Base-by-base conservation (phyloP, 2,797 vertebrate species). In the Centroberyx gerrardi region DNA sequence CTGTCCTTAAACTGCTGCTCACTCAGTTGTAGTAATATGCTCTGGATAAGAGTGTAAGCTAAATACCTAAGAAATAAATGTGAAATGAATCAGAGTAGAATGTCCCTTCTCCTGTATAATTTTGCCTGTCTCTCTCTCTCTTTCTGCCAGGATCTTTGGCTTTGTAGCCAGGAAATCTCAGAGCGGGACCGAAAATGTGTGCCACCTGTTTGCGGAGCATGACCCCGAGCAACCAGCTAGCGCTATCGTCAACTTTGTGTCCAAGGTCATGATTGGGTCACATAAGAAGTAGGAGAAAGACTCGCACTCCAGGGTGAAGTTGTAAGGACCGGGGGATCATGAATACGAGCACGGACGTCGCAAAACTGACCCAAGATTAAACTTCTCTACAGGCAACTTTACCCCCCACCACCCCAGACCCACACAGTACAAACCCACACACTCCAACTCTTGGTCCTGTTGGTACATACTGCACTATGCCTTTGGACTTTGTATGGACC, bases 181-280 rank as follows among this genome's bases (percentile, higher is more conserved):
- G 87, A 98, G 95, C n/a, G 94, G 95, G 65, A 97, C 95, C 0
- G 97, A 97, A 82, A 99, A 99, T 0, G 61, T 98, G 0, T 99
- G 98, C 89, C 98, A 99, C 84, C 94, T 99, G 13, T 99, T 99
- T 54, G 98, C 98, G 0, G 98, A 99, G 60, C 97, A 98, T 0
- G 98, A 99, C 90, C 97, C 98, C 0, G 98, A 99, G 81, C 98
- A 99, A 73, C 98, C 98, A 0, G 97, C 98, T 60, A 98, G 97
- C 0, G 98, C 98, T 71, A 99, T 99, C 2, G 98, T 99, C 89
- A 99, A 99, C 93, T 99, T 99, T 74, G 97, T 99, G 60, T 98
- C 98, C 31, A 99, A 98, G 89, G 98, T 99, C 84, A 99, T 99
- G 98, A 99, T 99, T 0, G 98, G 97, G 53, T 97, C 97, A 1